These are phyloP conservation scores for Callithrix jacchus DNA, from an alignment of 2,113 vertebrate genomes.

Conservation along the genomic window DNA sequence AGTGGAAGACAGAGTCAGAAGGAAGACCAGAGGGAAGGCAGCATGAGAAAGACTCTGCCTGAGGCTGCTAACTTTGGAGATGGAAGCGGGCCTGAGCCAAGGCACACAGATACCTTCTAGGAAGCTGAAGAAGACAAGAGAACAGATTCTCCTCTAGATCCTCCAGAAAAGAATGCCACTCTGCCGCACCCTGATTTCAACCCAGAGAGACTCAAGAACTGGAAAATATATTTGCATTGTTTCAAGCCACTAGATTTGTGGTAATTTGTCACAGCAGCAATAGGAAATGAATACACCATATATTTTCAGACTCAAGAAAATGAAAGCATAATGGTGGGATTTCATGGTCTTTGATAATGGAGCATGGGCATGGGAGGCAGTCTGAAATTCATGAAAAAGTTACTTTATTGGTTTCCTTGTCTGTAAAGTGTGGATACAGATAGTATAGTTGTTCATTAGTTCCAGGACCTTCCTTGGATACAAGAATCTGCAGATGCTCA, in stretches of 20 bases:
- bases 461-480: background rate
- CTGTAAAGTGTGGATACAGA: background rate
- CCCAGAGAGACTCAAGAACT: background rate
- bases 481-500: background rate
- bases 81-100: background rate
- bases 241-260: background rate
- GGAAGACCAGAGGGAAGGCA: background rate
- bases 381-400: background rate
- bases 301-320: slow-evolving; percentile 7
- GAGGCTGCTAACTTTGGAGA: background rate
- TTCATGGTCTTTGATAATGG: background rate
- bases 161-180: background rate
- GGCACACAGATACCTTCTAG: background rate
- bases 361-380: background rate
- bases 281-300: background rate
- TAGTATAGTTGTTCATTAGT: background rate
- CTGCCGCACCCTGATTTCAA: background rate
- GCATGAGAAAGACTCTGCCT: background rate
- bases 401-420: background rate
- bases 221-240: background rate
- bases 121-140: background rate
- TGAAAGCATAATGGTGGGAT: background rate
- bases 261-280: background rate
- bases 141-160: background rate
- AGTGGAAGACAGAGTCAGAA: background rate